Base-by-base conservation (phyloP, 2,888 invertebrate species). In the Cynaeus angustus region DNA sequence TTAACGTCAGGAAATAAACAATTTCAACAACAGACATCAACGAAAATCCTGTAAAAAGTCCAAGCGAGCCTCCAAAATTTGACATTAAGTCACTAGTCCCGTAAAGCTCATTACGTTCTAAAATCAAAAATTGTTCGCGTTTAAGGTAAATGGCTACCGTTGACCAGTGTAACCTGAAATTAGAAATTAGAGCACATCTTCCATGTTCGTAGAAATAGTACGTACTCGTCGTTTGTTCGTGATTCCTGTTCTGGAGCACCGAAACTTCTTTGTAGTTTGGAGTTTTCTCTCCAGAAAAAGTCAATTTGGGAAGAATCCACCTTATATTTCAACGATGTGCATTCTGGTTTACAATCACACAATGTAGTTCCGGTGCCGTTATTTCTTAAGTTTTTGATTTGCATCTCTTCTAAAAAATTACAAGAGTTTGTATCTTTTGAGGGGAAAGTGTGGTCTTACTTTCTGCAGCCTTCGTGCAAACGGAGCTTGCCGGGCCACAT, bases 41-140 rank as follows among this genome's bases (percentile, higher is more conserved):
- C 84, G n/a, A n/a, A n/a, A n/a, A n/a, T n/a, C n/a, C n/a, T n/a
- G n/a, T n/a, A n/a, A n/a, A n/a, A n/a, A n/a, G 71, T 10, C 84
- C 91, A n/a, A 92, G 85, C 0, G 91, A 83, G 75, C 92, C 91
- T 5, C 91, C 92, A 77, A 90, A 90, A 81, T 91, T 91, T 72
- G 91, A 91, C 37, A 91, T 85, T 79, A 92, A 91, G 79, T 91
- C 91, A 0, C 90, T 90, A 74, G 87, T 88, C 1, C 91, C 91
- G 78, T 91, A 91, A 8, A 92, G 84, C 77, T 92, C 91, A 0
- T 91, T 90, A 12, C 91, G 87, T 30, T 89, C 88, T 0, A 90
- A 90, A 0, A 91, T 89, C 16, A 91, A 88, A 77, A 91, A 91
- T 80, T 91, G 91, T 0, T 89, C 88, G 77, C 91, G 90, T 81